Conservation (phyloP, 2,797 vertebrate species). For the Betta splendens region DNA sequence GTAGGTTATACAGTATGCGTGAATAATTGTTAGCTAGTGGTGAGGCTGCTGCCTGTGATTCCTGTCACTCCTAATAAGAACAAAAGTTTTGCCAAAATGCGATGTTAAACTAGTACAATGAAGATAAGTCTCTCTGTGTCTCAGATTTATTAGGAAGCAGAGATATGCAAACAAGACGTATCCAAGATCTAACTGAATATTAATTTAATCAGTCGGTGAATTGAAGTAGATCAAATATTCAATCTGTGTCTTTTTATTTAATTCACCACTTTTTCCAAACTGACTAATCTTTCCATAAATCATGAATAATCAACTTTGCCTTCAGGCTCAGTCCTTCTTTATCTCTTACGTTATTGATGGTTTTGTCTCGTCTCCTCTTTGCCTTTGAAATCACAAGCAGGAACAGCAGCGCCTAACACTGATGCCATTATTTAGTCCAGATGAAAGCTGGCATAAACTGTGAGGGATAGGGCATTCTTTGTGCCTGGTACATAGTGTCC, state of each 20-base stretch:
- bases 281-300: constrained; percentile 47
- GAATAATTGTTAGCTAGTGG: background rate
- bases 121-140: background rate
- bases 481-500: constrained; percentile 83
- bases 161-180: constrained; percentile 34
- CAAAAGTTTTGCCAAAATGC: background rate
- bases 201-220: constrained; percentile 33
- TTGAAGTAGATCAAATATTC: constrained; percentile 25
- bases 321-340: constrained; percentile 21
- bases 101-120: constrained; percentile 1
- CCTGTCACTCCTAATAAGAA: background rate
- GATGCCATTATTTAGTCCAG: constrained; percentile 79
- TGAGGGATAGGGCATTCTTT: constrained; percentile 82
- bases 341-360: constrained; percentile 43
- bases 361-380: constrained; percentile 33
- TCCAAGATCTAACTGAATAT: constrained; percentile 37
- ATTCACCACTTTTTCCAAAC: constrained; percentile 40
- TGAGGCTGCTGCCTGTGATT: background rate
- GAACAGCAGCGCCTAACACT: constrained; percentile 54
- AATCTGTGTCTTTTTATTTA: constrained; percentile 37
- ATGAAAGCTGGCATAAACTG: constrained; percentile 85
- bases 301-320: constrained; percentile 51
- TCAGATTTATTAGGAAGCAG: constrained; percentile 2
- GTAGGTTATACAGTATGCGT: no score
- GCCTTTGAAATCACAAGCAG: constrained; percentile 51